Percentiles rank a stretch among this genome's conserved stretches.
Conservation (phyloP, 2,888 invertebrate species). For the Sclerodermus sp. region DNA sequence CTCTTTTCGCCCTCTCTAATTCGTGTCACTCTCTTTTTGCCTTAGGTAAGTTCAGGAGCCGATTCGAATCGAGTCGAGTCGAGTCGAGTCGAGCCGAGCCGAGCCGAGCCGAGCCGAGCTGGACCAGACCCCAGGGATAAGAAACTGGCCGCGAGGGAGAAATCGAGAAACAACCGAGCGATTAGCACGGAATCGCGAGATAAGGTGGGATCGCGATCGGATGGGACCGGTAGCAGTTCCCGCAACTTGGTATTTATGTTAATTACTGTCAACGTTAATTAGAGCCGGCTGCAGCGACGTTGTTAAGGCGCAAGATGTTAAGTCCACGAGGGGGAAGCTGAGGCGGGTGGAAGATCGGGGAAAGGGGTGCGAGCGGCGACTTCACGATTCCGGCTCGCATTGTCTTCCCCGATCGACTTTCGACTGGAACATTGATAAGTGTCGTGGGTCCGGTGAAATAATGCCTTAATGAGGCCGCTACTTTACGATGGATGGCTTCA, state of each 20-base stretch:
- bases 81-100: neutral
- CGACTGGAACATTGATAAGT: conserved; percentile 47
- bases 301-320: conserved; percentile 3
- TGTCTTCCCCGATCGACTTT: conserved; percentile 41
- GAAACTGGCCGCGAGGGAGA: conserved; percentile 17
- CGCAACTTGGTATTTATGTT: conserved; percentile 53
- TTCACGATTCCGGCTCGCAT: conserved; percentile 25
- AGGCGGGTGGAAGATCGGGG: conserved; percentile 16
- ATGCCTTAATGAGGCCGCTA: conserved; percentile 43
- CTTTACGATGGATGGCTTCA: neutral
- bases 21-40: conserved; percentile 18
- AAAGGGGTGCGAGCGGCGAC: conserved; percentile 20
- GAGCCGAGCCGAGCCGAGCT: too few species aligned
- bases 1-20: too few species aligned
- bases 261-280: conserved; percentile 57
- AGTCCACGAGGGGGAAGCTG: conserved; percentile 12
- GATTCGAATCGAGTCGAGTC: neutral
- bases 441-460: conserved; percentile 37
- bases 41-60: conserved; percentile 28
- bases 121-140: neutral
- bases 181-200: conserved; percentile 44
- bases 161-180: conserved; percentile 33
- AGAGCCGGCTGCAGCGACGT: conserved; percentile 31
- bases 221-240: conserved; percentile 21
- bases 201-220: conserved; percentile 37